Evolutionary conservation across 2,113 vertebrate genomes (phyloP), one percentile per base, ranked within the genome.

Genomic region (Pangasianodon gigas): DNA sequence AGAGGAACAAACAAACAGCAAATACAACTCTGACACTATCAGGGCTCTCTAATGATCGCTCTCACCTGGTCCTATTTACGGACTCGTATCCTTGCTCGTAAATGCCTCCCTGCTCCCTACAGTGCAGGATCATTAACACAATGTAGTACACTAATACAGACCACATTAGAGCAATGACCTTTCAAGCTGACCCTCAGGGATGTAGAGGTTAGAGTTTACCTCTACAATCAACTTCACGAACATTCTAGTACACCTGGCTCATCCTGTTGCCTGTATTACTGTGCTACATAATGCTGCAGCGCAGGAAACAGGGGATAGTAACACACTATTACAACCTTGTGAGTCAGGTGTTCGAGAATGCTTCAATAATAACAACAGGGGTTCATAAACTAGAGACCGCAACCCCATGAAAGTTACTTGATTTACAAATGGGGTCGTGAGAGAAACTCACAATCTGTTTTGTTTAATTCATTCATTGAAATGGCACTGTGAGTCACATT

Each of bases 11-110:
- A 77, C 52, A 60, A 48, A 48, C n/a, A 32, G 46, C n/a, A 74
- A 71, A 84, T 58, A 74, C 44, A 56, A 21, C 80, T 8, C 62
- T n/a, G 74, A 71, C 51, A 80, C 75, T 87, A 80, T 84, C 87
- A 82, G 58, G n/a, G 48, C 41, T 52, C 41, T 62, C 75, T 86
- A 52, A 65, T 67, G 56, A 81, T 51, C 14, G 2, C 62, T 51
- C 48, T 69, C 32, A 87, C 67, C 67, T 41, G 65, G 67, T 75
- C n/a, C 51, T 74, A 56, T 54, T 69, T 74, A 86, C 0, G 24
- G 19, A 41, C 32, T 37, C n/a, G 16, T 10, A 82, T 24, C 11
- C 24, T 62, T 26, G 37, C 37, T 26, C 21, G 5, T 44, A 46
- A 46, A 62, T 62, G 56, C 24, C 6, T 62, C 58, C 37, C 29